Conservation (phyloP, 2,113 vertebrate species). For the Erinaceus europaeus region DNA sequence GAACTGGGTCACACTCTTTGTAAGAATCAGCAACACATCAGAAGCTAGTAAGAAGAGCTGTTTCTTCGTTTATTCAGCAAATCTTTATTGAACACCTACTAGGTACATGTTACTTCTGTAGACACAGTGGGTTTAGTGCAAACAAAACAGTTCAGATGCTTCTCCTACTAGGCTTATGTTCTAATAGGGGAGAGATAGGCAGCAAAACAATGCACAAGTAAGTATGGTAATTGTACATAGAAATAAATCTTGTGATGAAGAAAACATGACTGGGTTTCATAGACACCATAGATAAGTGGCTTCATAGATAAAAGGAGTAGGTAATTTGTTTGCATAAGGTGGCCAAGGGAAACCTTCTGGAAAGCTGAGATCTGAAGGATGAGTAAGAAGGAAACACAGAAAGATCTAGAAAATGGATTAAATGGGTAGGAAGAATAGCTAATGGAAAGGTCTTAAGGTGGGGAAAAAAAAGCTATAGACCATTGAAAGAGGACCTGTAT, state of each 20-base stretch:
- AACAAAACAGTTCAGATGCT: background rate
- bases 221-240: background rate
- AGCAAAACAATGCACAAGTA: background rate
- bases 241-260: background rate
- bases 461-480: background rate
- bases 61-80: background rate
- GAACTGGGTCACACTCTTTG: background rate
- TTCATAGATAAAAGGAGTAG: background rate
- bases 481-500: background rate
- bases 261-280: background rate
- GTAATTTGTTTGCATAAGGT: background rate
- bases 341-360: background rate
- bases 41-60: background rate
- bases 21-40: background rate
- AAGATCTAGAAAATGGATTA: background rate
- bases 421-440: background rate
- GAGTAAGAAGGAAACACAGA: background rate
- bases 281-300: background rate
- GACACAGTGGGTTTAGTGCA: background rate
- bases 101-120: background rate
- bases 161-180: background rate
- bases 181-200: background rate
- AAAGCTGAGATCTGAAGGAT: background rate
- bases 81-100: background rate
- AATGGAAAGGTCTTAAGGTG: background rate